A percentile compares a stretch with the other conserved stretches of the same genome.
Evolutionary conservation across 2,113 vertebrate species (phyloP).

Genomic region (Centropristis striata): DNA sequence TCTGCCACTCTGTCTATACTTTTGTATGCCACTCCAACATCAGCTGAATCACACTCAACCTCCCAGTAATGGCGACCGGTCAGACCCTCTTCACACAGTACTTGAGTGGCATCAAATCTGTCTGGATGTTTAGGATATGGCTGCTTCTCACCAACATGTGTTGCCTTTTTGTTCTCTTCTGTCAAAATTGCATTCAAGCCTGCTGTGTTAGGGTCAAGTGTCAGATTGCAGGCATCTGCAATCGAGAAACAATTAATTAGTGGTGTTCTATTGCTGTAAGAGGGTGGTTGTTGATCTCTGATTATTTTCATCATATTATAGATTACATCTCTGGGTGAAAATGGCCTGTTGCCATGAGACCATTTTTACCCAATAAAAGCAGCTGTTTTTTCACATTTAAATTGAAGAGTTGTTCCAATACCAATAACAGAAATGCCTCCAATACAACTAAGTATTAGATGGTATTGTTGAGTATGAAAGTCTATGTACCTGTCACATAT

Average conservation of each 20-base stretch:
- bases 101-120: fast-evolving
- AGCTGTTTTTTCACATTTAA: no score
- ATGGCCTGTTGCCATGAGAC: no score
- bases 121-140: slow-evolving; percentile 36
- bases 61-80: slow-evolving; percentile 57
- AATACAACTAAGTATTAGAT: no score
- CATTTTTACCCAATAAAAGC: no score
- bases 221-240: slow-evolving; percentile 56
- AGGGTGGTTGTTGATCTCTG: background rate
- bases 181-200: background rate
- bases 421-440: no score
- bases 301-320: background rate
- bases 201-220: slow-evolving; percentile 47
- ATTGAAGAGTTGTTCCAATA: no score
- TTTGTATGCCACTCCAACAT: slow-evolving; percentile 48
- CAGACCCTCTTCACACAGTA: slow-evolving; percentile 51
- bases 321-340: no score
- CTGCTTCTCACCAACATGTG: fast-evolving
- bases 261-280: background rate
- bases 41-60: background rate
- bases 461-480: no score
- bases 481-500: no score
- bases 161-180: slow-evolving; percentile 27
- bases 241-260: background rate
- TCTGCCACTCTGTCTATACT: slow-evolving; percentile 26